A percentile compares a stretch with the other conserved stretches of the same genome.
Evolutionary conservation across 2,888 invertebrate species (phyloP).

Genomic region (Ariolimax columbianus): DNA sequence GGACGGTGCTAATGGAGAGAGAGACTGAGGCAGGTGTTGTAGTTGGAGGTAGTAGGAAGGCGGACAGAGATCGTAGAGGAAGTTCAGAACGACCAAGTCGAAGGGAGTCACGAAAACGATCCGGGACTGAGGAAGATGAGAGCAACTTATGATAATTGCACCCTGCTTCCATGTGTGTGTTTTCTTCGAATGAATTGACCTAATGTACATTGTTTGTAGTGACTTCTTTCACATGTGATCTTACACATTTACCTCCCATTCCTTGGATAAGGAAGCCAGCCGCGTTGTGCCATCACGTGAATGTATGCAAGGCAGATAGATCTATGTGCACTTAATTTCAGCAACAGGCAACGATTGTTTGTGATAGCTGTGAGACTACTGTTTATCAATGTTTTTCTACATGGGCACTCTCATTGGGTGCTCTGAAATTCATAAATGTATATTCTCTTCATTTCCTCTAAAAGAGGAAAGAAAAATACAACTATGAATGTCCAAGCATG

Average conservation of each 20-base stretch:
- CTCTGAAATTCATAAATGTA: too few species aligned
- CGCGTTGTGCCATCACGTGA: background rate
- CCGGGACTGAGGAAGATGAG: conserved; percentile 56
- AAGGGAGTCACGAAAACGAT: conserved; percentile 49
- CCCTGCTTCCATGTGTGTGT: background rate
- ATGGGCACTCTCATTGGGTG: too few species aligned
- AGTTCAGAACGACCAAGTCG: conserved; percentile 39
- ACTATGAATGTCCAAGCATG: too few species aligned
- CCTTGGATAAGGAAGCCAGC: conserved; percentile 15
- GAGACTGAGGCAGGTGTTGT: conserved; percentile 21
- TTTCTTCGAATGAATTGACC: background rate
- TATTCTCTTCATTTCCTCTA: too few species aligned
- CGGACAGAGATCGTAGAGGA: background rate
- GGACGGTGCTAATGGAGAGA: conserved; percentile 32
- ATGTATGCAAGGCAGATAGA: background rate
- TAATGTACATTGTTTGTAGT: background rate
- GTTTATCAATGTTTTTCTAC: too few species aligned
- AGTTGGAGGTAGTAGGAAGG: background rate
- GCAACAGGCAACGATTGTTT: too few species aligned
- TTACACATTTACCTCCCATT: conserved; percentile 8
- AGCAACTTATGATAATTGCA: conserved; percentile 55
- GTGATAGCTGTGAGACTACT: too few species aligned
- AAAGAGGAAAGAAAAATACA: too few species aligned
- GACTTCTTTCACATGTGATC: background rate
- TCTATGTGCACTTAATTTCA: too few species aligned